Base-by-base conservation (phyloP, 2,888 invertebrate species). In the Caenorhabditis afra region DNA sequence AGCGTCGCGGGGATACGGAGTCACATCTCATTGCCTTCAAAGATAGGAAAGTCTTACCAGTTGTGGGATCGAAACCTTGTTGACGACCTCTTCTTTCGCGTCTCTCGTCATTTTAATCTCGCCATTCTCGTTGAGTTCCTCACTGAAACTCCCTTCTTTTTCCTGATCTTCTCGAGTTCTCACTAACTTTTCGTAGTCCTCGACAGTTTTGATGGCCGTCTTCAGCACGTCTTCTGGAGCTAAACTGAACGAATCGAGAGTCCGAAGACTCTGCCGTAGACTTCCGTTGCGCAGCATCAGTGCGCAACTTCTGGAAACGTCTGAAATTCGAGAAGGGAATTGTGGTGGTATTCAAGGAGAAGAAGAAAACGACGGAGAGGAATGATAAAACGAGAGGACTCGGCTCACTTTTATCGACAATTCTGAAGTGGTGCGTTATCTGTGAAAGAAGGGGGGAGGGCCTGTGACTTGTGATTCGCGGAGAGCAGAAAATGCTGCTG, bases 181-280 rank as follows among this genome's bases (percentile, higher is more conserved):
- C n/a, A 62, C 67, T 57, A 11, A 61, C 66, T 67, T 37, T 57
- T 78, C 78, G 52, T 62, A 78, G 22, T 78, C 78, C 39, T 78
- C 66, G 20, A 78, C 73, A n/a, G 78, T 73, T n/a, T 73, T 78
- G 14, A 78, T 50, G 5, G 71, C 67, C 3, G 66, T 79, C 20
- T 74, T 74, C 11, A 79, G 44, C 14, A 68, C 59, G 16, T 79
- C 79, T 50, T 74, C 79, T 0, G 79, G 79, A 20, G 79, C 73
- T 44, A 79, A 65, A 79, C 79, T 79, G 35, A 74, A 68, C 5
- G 79, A 79, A 49, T 79, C 74, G 20, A 79, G 59, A 41, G 79
- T 79, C 59, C 79, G 78, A 18, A 78, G 66, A 78, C 78, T 78
- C 62, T 57, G 61, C 37, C 78, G 52, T 44, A 67, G 20, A 35